A percentile compares a stretch with the other conserved stretches of the same genome.
phyloP scores from a whole-genome alignment of 2,888 invertebrate species.

The Asteroscopus sphinx region DNA sequence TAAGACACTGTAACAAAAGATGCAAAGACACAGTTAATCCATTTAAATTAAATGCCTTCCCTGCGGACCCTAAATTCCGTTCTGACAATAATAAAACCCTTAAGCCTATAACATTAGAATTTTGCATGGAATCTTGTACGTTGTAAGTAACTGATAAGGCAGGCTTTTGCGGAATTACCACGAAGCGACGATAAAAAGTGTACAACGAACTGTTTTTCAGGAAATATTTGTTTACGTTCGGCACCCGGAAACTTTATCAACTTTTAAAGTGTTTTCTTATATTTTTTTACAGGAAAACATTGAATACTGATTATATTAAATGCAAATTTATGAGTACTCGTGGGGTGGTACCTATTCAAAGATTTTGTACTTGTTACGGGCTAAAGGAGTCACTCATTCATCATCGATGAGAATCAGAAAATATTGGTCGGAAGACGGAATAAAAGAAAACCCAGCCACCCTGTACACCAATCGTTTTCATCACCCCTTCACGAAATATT shows the following conservation, averaged over 20 bases:
- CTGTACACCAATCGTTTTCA: too few species aligned
- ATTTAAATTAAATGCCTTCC: slow-evolving; percentile 23
- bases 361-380: too few species aligned
- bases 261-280: background rate
- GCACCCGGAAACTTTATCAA: background rate
- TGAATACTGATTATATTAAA: too few species aligned
- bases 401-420: too few species aligned
- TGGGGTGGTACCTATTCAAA: too few species aligned
- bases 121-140: slow-evolving; percentile 14
- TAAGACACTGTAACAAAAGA: too few species aligned
- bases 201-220: slow-evolving; percentile 10
- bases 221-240: slow-evolving; percentile 19
- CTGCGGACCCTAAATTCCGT: slow-evolving; percentile 24
- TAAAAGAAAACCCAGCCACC: too few species aligned
- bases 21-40: slow-evolving; percentile 16
- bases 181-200: slow-evolving; percentile 6
- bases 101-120: slow-evolving; percentile 28
- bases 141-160: slow-evolving; percentile 29
- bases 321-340: too few species aligned
- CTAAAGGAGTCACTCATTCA: too few species aligned
- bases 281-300: too few species aligned
- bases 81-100: slow-evolving; percentile 16
- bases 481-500: too few species aligned
- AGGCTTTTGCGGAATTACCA: slow-evolving; percentile 17
- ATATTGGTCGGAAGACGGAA: too few species aligned